phyloP scores from a whole-genome alignment of 2,888 invertebrate species.

The Chymomyza procnemis region DNA sequence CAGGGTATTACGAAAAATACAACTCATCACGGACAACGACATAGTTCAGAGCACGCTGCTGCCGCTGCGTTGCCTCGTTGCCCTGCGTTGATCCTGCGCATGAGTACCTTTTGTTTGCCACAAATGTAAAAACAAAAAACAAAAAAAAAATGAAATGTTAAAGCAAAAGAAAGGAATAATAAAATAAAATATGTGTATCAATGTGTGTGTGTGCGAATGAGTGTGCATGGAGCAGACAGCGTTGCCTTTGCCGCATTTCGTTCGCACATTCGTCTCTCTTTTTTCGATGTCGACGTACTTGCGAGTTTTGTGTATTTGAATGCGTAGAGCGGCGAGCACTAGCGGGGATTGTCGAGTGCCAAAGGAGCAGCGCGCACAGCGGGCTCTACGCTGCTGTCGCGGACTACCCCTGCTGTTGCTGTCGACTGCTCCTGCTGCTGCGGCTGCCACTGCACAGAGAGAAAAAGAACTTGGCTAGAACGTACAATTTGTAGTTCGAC shows the following conservation, averaged over 20 bases:
- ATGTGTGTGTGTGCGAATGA: slow-evolving; percentile 14
- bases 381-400: slow-evolving; percentile 1
- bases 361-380: background rate
- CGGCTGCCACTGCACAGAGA: no score
- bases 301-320: slow-evolving; percentile 53
- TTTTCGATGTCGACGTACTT: background rate
- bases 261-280: slow-evolving; percentile 49
- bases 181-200: slow-evolving; percentile 69
- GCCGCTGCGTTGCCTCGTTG: slow-evolving; percentile 27
- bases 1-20: slow-evolving; percentile 46
- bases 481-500: no score
- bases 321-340: slow-evolving; percentile 34
- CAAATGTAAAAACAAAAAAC: slow-evolving; percentile 57
- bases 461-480: no score
- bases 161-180: slow-evolving; percentile 53
- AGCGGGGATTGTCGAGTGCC: background rate
- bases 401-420: slow-evolving; percentile 13
- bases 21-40: slow-evolving; percentile 60
- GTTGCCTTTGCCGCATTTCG: slow-evolving; percentile 26
- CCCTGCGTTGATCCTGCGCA: slow-evolving; percentile 63
- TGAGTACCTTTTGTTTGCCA: slow-evolving; percentile 68
- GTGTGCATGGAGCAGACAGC: slow-evolving; percentile 29
- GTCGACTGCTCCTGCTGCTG: no score
- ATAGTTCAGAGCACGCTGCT: slow-evolving; percentile 52
- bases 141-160: slow-evolving; percentile 35